Evolutionary conservation across 2,888 invertebrate genomes (phyloP), one percentile per base, ranked within the genome.

Genomic region (Scrobipalpa costella): DNA sequence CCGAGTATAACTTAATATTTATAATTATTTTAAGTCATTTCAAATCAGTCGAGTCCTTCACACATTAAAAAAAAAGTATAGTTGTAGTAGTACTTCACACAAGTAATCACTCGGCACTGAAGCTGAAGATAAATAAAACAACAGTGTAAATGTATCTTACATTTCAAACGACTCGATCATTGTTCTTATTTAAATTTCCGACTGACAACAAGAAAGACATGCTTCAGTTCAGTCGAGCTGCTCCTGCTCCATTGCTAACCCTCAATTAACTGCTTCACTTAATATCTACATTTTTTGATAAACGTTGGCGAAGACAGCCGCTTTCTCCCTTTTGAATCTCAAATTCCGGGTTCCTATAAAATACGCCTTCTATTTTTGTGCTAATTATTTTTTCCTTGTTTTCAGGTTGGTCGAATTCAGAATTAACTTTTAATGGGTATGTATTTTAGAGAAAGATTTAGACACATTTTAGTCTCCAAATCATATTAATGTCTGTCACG

Each of bases 211-310:
- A 5, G 47, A 8, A 19, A 49, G 8, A 17, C 15, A 49, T n/a
- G 19, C 40, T 11, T 49, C 47, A 7, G 17, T 49, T 7, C 47
- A 49, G 47, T n/a, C 17, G 19, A 49, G 8, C 19, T 19, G 15
- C 19, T 17, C 7, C 44, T 6, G 1, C n/a, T 49, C 19, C 47
- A 17, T 49, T 13, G n/a, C 6, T n/a, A 47, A 7, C 19, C n/a
- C 19, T 17, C 19, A 49, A 49, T 49, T 49, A 49, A n/a, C 47
- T 49, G 47, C 47, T 49, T 19, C 47, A 49, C 47, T 49, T 49
- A 49, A 49, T 17, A 17, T 49, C 15, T 17, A 17, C 8, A 7
- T 17, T 17, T n/a, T 49, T 49, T 8, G n/a, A 49, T 49, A 17
- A 40, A 40, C 40, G 40, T 13, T 19, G 47, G 19, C 47, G 9